A percentile compares a stretch with the other conserved stretches of the same genome.
Conservation (phyloP, 2,888 invertebrate genomes). For the Silvanus unidentatus region DNA sequence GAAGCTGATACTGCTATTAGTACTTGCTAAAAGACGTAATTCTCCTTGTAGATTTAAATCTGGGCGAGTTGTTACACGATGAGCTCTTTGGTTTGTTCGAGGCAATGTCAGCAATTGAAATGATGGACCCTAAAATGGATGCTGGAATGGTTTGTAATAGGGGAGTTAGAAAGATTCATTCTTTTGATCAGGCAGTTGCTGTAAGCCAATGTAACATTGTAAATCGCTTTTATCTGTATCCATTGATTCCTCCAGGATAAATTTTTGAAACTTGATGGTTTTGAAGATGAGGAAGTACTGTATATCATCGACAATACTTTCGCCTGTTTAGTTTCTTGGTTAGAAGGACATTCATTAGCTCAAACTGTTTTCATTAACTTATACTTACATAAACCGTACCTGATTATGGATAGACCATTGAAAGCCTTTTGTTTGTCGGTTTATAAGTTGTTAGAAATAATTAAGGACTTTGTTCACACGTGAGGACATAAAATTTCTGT, state of each 20-base stretch:
- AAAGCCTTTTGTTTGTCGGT: constrained; percentile 82
- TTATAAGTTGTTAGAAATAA: constrained; percentile 83
- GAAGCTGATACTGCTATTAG: background rate
- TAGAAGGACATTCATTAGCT: constrained; percentile 93
- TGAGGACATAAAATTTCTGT: constrained; percentile 47
- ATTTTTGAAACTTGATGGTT: constrained; percentile 67
- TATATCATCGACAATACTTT: constrained; percentile 92
- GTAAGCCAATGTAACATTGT: constrained; percentile 43
- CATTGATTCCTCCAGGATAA: constrained; percentile 56
- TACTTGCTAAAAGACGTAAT: background rate
- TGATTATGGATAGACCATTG: constrained; percentile 74
- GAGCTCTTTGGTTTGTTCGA: constrained; percentile 89
- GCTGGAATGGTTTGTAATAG: constrained; percentile 95
- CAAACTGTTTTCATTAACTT: constrained; percentile 97
- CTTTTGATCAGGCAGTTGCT: constrained; percentile 80
- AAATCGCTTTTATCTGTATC: background rate
- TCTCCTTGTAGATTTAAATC: constrained; percentile 61
- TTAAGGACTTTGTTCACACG: constrained; percentile 84
- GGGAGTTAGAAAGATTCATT: constrained; percentile 75
- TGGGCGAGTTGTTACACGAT: constrained; percentile 91
- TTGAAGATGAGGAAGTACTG: constrained; percentile 75
- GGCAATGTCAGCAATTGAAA: constrained; percentile 99
- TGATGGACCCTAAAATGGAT: constrained; percentile 99
- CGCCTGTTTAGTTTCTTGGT: constrained; percentile 92
- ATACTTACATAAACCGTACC: constrained; percentile 85